Evolutionary conservation across 2,113 vertebrate genomes (phyloP).

Genomic region (Mastomys coucha): DNA sequence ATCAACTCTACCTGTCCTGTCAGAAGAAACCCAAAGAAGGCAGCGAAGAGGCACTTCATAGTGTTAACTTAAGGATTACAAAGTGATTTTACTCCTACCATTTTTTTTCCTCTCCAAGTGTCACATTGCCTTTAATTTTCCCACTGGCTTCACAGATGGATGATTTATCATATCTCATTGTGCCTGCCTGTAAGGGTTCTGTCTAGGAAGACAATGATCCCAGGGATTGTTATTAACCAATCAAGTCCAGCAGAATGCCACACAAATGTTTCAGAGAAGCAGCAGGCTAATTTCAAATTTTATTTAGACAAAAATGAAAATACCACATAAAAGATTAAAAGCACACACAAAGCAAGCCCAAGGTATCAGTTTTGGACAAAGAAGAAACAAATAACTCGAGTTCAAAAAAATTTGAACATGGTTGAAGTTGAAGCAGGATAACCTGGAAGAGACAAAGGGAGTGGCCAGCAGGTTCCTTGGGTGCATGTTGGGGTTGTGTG

Average conservation of each 20-base stretch:
- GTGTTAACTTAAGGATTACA: background rate
- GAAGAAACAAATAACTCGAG: background rate
- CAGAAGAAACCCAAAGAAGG: background rate
- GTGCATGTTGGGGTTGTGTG: background rate
- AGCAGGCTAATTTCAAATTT: slow-evolving; percentile 14
- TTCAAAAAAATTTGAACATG: background rate
- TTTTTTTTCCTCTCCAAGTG: background rate
- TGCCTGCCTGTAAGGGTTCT: background rate
- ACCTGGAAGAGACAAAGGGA: too few species aligned
- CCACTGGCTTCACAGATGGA: too few species aligned
- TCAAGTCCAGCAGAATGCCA: background rate
- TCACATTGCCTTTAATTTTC: background rate
- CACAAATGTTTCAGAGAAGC: slow-evolving; percentile 23
- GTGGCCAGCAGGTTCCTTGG: background rate
- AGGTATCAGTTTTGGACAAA: background rate
- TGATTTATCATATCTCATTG: background rate
- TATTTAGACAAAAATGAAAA: background rate
- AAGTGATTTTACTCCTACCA: background rate
- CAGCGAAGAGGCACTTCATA: background rate
- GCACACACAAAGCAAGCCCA: background rate
- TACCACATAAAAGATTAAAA: background rate
- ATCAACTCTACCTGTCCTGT: background rate
- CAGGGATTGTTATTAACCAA: background rate
- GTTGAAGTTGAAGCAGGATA: background rate
- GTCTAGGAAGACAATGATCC: background rate